Conservation (phyloP, 1,140 invertebrate species). For the Drosophila asahinai region DNA sequence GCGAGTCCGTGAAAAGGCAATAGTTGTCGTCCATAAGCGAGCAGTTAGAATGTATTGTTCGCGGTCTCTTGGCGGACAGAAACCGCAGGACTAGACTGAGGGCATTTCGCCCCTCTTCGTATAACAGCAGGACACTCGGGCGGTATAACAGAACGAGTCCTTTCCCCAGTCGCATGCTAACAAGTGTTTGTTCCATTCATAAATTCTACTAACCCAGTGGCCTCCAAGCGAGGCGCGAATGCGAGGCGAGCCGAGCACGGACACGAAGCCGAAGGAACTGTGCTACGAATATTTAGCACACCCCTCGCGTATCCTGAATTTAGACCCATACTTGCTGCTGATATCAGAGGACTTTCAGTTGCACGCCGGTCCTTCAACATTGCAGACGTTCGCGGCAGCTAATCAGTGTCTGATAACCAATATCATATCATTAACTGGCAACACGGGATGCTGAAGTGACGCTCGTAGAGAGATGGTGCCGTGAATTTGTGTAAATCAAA, state of each 20-base stretch:
- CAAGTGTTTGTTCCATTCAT: slow-evolving; percentile 82
- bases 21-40: slow-evolving; percentile 29
- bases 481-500: neutral
- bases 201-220: slow-evolving; percentile 61
- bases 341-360: slow-evolving; percentile 46
- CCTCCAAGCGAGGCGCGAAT: slow-evolving; percentile 19
- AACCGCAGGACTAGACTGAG: neutral
- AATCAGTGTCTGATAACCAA: slow-evolving; percentile 31
- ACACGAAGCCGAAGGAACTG: slow-evolving; percentile 24
- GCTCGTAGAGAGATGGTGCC: neutral
- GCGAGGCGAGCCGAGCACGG: slow-evolving; percentile 4
- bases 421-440: slow-evolving; percentile 13
- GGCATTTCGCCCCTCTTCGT: slow-evolving; percentile 6
- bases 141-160: slow-evolving; percentile 11
- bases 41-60: slow-evolving; percentile 15
- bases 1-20: slow-evolving; percentile 22
- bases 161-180: slow-evolving; percentile 67
- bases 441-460: neutral
- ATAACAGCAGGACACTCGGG: slow-evolving; percentile 24
- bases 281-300: slow-evolving; percentile 65
- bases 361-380: slow-evolving; percentile 69
- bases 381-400: slow-evolving; percentile 55
- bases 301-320: slow-evolving; percentile 18
- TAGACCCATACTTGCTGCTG: slow-evolving; percentile 24
- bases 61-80: neutral